These are phyloP conservation scores for Trogon surrucura DNA, from an alignment of 2,113 vertebrate genomes.

Conservation along the genomic window DNA sequence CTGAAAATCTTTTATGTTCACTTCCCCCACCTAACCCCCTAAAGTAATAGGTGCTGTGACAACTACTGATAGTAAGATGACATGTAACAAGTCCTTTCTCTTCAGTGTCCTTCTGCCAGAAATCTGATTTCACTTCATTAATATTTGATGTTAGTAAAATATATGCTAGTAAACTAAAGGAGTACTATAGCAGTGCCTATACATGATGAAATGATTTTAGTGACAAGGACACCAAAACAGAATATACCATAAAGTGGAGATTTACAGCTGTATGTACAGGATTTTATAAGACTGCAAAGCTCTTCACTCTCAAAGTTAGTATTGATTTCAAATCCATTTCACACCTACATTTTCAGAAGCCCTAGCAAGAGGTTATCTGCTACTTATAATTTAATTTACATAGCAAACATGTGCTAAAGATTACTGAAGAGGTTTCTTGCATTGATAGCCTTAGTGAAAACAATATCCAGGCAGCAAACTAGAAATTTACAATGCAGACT, in stretches of 20 bases:
- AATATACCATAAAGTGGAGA: background rate
- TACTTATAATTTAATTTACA: constrained; percentile 29
- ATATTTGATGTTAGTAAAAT: background rate
- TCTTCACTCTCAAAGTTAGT: background rate
- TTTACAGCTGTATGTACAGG: background rate
- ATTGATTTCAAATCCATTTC: background rate
- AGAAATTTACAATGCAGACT: constrained; percentile 23
- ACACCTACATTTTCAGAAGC: background rate
- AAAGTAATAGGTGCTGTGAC: background rate
- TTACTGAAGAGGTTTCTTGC: background rate
- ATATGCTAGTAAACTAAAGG: background rate
- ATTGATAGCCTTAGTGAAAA: background rate
- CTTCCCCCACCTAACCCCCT: background rate
- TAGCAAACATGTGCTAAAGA: constrained; percentile 11
- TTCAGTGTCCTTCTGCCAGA: background rate
- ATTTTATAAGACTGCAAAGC: background rate
- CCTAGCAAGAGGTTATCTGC: background rate
- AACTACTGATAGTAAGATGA: background rate
- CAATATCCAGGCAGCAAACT: background rate
- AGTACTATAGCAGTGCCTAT: background rate
- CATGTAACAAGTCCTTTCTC: background rate
- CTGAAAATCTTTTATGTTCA: background rate
- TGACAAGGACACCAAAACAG: background rate
- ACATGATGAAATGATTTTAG: background rate
- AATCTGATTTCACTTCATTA: background rate